Evolutionary conservation across 2,888 invertebrate species (phyloP).

Genomic region (Scaptomyza parva): DNA sequence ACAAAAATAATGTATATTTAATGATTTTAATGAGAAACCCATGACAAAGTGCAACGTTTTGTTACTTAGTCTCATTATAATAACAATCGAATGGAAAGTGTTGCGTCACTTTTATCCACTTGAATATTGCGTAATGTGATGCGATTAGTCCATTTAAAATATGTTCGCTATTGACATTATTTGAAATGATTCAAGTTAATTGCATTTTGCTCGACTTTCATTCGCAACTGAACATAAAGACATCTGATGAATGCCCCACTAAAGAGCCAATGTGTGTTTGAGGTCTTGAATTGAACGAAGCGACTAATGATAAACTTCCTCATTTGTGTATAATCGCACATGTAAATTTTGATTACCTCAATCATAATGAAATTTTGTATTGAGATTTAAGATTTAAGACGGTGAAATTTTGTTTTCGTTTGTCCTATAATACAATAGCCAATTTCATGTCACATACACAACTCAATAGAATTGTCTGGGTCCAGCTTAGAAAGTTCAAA

Average conservation of each 20-base stretch:
- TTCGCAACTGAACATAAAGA: conserved; percentile 51
- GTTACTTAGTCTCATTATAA: conserved; percentile 16
- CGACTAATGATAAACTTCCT: conserved; percentile 72
- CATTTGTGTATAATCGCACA: conserved; percentile 52
- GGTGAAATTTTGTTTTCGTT: conserved; percentile 62
- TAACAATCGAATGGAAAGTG: conserved; percentile 63
- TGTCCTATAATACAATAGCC: conserved; percentile 29
- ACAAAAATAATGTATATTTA: too few species aligned
- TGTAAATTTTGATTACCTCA: conserved; percentile 46
- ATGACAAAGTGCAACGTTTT: not conserved
- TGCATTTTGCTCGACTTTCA: conserved; percentile 23
- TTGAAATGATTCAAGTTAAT: conserved; percentile 62
- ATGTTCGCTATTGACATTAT: conserved; percentile 61
- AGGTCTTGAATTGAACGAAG: conserved; percentile 50
- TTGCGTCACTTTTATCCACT: conserved; percentile 65
- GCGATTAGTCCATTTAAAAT: conserved; percentile 65
- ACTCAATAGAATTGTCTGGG: conserved; percentile 50
- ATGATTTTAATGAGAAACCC: conserved; percentile 8
- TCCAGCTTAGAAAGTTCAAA: conserved; percentile 65
- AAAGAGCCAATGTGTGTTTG: conserved; percentile 25
- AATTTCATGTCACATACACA: conserved; percentile 15
- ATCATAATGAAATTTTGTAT: conserved; percentile 41
- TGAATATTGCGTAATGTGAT: conserved; percentile 57
- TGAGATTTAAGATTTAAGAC: conserved; percentile 32
- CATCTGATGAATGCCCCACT: conserved; percentile 53